Percentiles rank a stretch among this genome's conserved stretches.
Conservation (phyloP, 2,888 invertebrate genomes). For the Macrophya alboannulata region DNA sequence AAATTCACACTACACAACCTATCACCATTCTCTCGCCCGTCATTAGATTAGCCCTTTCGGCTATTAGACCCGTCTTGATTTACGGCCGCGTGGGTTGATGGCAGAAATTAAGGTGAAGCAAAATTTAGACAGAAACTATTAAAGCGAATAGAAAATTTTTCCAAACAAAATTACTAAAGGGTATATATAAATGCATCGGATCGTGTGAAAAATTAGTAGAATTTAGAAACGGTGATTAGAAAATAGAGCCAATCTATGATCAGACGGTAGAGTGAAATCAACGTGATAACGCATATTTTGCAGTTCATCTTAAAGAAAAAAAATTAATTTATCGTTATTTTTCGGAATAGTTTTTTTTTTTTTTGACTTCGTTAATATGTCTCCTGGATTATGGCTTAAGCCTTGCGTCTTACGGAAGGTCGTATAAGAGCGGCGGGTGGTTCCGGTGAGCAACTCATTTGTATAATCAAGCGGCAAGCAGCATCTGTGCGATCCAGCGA, state of each 20-base stretch:
- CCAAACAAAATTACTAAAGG: conserved; percentile 8
- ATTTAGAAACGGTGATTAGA: background rate
- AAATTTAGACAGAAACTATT: conserved; percentile 33
- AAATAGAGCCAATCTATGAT: background rate
- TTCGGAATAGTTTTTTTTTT: background rate
- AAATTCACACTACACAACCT: conserved; percentile 50
- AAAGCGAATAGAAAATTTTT: conserved; percentile 21
- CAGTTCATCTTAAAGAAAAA: background rate
- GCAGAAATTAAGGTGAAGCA: conserved; percentile 40
- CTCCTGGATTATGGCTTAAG: conserved; percentile 36
- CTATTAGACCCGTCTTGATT: conserved; percentile 46
- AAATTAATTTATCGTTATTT: background rate
- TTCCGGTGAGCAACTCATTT: conserved; percentile 59
- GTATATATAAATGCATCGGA: background rate
- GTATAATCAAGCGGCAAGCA: conserved; percentile 62
- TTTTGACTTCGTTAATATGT: background rate
- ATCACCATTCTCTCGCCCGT: conserved; percentile 23
- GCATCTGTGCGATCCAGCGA: conserved; percentile 63
- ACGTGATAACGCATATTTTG: no score
- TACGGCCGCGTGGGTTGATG: conserved; percentile 37
- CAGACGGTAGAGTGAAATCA: background rate
- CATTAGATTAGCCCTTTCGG: conserved; percentile 54
- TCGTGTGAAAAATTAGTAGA: conserved; percentile 8
- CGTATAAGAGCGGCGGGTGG: conserved; percentile 57
- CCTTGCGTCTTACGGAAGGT: conserved; percentile 51